phyloP scores from a whole-genome alignment of 2,113 vertebrate genomes.

The Mesembrinibis cayennensis region DNA sequence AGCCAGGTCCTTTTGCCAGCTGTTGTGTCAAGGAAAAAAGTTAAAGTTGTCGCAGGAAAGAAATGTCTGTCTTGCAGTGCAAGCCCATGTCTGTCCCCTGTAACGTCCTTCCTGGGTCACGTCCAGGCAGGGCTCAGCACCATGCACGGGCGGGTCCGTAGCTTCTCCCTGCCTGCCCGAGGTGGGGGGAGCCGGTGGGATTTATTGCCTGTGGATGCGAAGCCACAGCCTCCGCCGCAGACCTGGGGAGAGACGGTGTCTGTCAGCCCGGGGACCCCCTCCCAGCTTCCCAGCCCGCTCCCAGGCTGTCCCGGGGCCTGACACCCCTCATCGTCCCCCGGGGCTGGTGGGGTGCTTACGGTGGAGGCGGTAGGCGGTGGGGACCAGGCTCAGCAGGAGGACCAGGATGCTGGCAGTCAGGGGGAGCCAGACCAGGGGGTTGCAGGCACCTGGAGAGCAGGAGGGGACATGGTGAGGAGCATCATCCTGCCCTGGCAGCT shows the following conservation, averaged over 20 bases:
- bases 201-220: constrained; percentile 8
- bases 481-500: not conserved
- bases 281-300: rapidly evolving
- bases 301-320: not conserved
- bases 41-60: rapidly evolving
- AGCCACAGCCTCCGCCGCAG: constrained; percentile 31
- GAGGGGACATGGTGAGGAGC: not conserved
- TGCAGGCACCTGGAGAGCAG: constrained; percentile 21
- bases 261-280: not conserved
- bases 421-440: constrained; percentile 23
- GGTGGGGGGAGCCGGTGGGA: rapidly evolving
- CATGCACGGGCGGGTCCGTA: rapidly evolving
- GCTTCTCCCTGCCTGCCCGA: not conserved
- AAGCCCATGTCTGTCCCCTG: rapidly evolving
- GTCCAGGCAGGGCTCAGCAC: not conserved
- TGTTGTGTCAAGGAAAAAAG: not conserved
- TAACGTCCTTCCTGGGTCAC: not conserved
- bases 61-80: not conserved
- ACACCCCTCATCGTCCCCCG: rapidly evolving
- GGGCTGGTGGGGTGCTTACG: not conserved
- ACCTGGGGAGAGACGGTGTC: not conserved
- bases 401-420: not conserved
- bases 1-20: not conserved
- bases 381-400: constrained; percentile 14
- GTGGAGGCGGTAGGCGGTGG: not conserved